phyloP scores from a whole-genome alignment of 2,113 vertebrate species.

The Morone chrysops region DNA sequence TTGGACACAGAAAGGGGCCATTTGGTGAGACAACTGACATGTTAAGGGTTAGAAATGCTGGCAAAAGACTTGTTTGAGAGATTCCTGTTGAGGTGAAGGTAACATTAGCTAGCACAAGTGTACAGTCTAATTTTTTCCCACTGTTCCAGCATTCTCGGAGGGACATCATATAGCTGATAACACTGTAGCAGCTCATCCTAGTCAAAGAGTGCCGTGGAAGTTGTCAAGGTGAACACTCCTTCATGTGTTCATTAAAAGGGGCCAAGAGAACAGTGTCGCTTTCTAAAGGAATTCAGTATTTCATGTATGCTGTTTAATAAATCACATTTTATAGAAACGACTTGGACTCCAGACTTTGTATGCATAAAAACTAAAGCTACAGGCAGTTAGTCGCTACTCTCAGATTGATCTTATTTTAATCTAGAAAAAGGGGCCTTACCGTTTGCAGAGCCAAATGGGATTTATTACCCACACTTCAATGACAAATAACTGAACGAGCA shows the following conservation, averaged over 20 bases:
- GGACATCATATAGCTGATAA: neutral
- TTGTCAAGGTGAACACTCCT: slow-evolving; percentile 3
- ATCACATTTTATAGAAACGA: slow-evolving; percentile 78
- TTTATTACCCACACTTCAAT: neutral
- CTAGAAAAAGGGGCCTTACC: neutral
- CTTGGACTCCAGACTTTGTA: neutral
- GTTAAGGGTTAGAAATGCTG: neutral
- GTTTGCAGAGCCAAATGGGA: neutral
- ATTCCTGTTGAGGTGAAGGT: neutral
- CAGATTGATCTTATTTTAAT: neutral
- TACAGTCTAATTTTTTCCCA: slow-evolving; percentile 13
- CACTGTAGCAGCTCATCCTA: slow-evolving; percentile 25
- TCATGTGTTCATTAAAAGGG: slow-evolving; percentile 23
- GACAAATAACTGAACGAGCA: neutral
- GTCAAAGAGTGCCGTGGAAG: neutral
- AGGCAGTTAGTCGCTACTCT: neutral
- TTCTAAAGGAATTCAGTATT: slow-evolving; percentile 62
- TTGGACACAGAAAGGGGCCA: neutral
- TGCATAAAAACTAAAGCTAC: neutral
- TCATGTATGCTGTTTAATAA: slow-evolving; percentile 76
- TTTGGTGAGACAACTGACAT: neutral
- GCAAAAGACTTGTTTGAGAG: neutral
- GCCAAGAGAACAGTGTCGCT: slow-evolving; percentile 41
- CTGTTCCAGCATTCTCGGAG: neutral
- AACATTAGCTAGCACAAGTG: neutral